Conservation (phyloP, 2,113 vertebrate genomes). For the Naja naja region DNA sequence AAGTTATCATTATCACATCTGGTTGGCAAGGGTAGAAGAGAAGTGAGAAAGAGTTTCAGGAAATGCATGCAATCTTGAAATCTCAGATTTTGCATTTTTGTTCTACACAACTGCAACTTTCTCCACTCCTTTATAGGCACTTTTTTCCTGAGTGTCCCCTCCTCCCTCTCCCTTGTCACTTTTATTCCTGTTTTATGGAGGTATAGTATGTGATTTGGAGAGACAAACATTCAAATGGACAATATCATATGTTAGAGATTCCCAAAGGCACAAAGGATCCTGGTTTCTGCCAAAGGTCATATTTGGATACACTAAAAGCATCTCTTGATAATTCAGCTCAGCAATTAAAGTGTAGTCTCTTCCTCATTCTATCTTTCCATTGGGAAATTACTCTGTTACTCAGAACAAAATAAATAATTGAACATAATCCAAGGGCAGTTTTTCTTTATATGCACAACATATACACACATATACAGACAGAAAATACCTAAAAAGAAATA, state of each 20-base stretch:
- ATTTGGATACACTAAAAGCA: constrained; percentile 53
- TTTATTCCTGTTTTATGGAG: not conserved
- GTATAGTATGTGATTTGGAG: not conserved
- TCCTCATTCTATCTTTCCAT: constrained; percentile 45
- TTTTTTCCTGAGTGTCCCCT: not conserved
- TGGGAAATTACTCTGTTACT: constrained; percentile 42
- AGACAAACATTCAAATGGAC: constrained; percentile 37
- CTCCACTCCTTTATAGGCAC: not conserved
- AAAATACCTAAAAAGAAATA: not conserved
- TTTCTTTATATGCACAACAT: constrained; percentile 20
- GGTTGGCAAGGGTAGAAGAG: constrained; percentile 31
- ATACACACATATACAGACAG: not conserved
- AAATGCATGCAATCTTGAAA: not conserved
- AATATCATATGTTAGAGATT: constrained; percentile 47
- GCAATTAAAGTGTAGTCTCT: not conserved
- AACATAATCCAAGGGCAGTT: constrained; percentile 27
- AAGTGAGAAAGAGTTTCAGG: not conserved
- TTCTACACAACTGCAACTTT: not conserved
- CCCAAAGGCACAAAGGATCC: constrained; percentile 28
- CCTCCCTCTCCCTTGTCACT: not conserved
- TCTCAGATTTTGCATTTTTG: not conserved
- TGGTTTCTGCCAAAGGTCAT: constrained; percentile 20
- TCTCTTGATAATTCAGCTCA: constrained; percentile 32
- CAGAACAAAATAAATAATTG: constrained; percentile 57
- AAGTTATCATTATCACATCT: constrained; percentile 66